Conservation (phyloP, 2,888 invertebrate species). For the Xestia c-nigrum region DNA sequence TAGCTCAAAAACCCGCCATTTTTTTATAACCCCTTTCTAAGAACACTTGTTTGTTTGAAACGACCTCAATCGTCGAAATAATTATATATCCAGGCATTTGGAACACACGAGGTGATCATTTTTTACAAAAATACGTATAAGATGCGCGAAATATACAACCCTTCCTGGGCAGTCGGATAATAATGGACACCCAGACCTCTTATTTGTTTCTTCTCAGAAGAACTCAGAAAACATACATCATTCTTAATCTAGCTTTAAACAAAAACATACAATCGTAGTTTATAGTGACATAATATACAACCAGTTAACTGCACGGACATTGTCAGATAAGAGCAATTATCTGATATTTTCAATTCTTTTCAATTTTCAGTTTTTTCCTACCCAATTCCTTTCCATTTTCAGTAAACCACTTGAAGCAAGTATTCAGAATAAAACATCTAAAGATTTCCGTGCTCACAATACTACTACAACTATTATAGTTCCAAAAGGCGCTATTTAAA, state of each 20-base stretch:
- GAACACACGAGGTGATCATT: too few species aligned
- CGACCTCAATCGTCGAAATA: too few species aligned
- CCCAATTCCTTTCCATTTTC: background rate
- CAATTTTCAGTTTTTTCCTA: background rate
- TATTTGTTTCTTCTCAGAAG: background rate
- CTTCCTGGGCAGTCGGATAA: too few species aligned
- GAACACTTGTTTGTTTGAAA: too few species aligned
- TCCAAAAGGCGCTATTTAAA: constrained; percentile 41
- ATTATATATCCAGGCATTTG: too few species aligned
- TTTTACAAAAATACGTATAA: too few species aligned
- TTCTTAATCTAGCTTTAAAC: background rate
- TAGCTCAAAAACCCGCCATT: too few species aligned
- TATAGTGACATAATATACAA: background rate
- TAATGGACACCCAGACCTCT: background rate
- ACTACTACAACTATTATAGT: background rate
- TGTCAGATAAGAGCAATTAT: background rate
- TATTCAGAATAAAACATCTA: background rate
- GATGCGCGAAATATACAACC: too few species aligned
- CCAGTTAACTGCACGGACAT: background rate
- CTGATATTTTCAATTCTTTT: background rate
- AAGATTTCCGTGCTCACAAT: background rate
- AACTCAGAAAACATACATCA: background rate
- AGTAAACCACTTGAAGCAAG: background rate
- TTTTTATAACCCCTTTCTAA: too few species aligned
- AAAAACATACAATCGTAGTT: background rate